Conservation (phyloP, 2,797 vertebrate genomes). For the Rhynchotus rufescens region DNA sequence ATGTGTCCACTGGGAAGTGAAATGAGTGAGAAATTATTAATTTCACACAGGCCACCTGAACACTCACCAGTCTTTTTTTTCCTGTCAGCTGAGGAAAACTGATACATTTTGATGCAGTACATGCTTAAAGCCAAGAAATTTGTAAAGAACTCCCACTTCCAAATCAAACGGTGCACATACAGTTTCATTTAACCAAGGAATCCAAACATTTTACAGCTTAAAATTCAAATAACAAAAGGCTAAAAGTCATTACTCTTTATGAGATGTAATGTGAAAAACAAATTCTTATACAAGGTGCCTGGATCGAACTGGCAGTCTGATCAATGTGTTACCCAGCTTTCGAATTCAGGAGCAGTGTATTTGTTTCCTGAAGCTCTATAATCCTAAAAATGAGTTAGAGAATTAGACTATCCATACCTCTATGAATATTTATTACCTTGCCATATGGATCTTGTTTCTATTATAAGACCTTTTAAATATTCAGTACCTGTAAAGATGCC, state of each 20-base stretch:
- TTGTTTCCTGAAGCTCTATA: neutral
- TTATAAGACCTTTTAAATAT: constrained; percentile 57
- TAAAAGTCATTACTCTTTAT: neutral
- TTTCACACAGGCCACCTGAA: neutral
- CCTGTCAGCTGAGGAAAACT: neutral
- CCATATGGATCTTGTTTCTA: constrained; percentile 39
- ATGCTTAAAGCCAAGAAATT: neutral
- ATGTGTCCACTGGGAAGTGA: neutral
- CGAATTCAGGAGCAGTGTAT: neutral
- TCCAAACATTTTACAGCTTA: neutral
- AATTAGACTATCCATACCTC: constrained; percentile 8
- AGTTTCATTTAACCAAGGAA: neutral
- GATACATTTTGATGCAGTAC: neutral
- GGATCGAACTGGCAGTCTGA: neutral
- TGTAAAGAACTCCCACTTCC: neutral
- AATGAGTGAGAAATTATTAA: constrained; percentile 14
- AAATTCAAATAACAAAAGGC: neutral
- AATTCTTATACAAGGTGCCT: neutral
- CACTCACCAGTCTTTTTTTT: neutral
- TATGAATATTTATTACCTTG: constrained; percentile 63
- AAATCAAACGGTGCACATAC: neutral
- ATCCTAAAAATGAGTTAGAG: constrained; percentile 30
- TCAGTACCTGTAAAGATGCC: neutral
- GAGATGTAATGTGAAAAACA: neutral
- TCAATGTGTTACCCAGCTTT: neutral